These are phyloP conservation scores for Pluvialis apricaria DNA, from an alignment of 2,113 vertebrate genomes.

Conservation along the genomic window DNA sequence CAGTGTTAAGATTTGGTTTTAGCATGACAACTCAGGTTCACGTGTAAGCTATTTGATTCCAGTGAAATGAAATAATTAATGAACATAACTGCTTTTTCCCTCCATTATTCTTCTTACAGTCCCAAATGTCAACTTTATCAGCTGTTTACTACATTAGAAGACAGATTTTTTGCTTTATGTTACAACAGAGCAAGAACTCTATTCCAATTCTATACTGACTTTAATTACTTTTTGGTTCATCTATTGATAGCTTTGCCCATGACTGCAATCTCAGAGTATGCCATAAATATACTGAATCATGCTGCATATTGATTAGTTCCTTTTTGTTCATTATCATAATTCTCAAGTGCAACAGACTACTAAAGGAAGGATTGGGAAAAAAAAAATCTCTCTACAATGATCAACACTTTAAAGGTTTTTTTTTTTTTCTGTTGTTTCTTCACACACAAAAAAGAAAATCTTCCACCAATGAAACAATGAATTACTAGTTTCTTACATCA, in stretches of 20 bases:
- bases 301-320: background rate
- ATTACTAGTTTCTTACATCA: background rate
- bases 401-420: background rate
- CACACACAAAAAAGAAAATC: background rate
- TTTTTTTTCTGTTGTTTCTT: background rate
- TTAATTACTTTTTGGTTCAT: background rate
- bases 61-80: background rate
- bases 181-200: background rate
- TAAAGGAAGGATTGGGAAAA: rapidly evolving
- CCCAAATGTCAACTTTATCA: background rate
- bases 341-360: background rate
- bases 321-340: background rate
- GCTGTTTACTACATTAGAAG: background rate
- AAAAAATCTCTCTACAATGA: background rate
- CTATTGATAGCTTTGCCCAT: background rate
- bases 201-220: background rate
- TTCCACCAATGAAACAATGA: background rate
- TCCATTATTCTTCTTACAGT: background rate
- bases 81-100: background rate
- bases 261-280: background rate
- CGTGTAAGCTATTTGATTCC: background rate
- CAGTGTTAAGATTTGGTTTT: background rate
- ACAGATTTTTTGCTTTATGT: background rate
- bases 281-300: background rate
- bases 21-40: background rate